phyloP scores from a whole-genome alignment of 2,888 invertebrate species.

The Cloeon dipterum region DNA sequence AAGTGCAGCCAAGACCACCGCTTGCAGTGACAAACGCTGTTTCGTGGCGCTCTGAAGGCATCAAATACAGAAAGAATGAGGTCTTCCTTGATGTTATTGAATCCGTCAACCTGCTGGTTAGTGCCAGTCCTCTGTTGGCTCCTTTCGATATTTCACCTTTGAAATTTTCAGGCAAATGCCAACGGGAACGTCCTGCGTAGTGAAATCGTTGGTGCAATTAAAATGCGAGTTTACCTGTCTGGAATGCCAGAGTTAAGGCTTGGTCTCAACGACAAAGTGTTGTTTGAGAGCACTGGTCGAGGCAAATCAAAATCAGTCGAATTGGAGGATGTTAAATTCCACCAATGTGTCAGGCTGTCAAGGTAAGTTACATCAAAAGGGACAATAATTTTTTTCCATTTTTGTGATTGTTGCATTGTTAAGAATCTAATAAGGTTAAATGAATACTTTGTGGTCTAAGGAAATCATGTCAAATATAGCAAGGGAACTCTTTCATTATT shows the following conservation, averaged over 20 bases:
- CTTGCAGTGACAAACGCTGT: conserved; percentile 99
- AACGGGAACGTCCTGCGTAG: conserved; percentile 91
- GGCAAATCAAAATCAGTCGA: conserved; percentile 97
- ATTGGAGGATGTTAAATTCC: conserved; percentile 95
- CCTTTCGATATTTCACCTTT: background rate
- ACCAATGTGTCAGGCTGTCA: conserved; percentile 91
- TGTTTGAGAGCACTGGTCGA: conserved; percentile 92
- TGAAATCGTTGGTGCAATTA: conserved; percentile 95
- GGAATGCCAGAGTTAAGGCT: conserved; percentile 96
- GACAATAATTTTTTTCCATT: background rate
- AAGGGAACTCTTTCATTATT: too few relatives aligned
- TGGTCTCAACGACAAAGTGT: conserved; percentile 90
- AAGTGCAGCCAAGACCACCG: conserved; percentile 87
- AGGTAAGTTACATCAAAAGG: conserved; percentile 24
- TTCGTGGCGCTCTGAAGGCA: conserved; percentile 95
- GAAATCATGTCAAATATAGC: too few relatives aligned
- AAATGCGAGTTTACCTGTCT: conserved; percentile 94
- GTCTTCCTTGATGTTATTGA: conserved; percentile 98
- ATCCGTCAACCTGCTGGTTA: conserved; percentile 72
- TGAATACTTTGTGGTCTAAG: too few relatives aligned
- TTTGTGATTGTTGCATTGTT: background rate
- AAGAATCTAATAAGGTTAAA: background rate
- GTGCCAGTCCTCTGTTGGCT: too few relatives aligned
- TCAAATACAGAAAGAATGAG: conserved; percentile 97
- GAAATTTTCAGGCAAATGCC: conserved; percentile 44